Evolutionary conservation across 2,797 vertebrate species (phyloP).

Genomic region (Gallinago solitaria): DNA sequence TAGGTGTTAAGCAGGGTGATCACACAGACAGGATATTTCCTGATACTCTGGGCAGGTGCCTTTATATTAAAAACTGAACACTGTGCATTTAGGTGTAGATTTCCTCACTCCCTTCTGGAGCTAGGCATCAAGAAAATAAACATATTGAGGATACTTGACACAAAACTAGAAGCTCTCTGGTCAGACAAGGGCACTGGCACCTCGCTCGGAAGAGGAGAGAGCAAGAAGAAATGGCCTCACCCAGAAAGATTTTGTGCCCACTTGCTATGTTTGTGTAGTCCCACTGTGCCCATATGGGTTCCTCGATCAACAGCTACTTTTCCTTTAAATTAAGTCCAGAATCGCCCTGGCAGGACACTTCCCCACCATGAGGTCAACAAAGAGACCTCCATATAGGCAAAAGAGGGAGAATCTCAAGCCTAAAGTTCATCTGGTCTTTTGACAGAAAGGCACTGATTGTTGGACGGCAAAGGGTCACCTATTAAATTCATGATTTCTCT

Average conservation of each 20-base stretch:
- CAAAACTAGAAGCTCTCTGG: not conserved
- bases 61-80: not conserved
- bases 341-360: not conserved
- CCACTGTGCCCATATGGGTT: not conserved
- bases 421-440: not conserved
- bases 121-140: not conserved
- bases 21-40: not conserved
- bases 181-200: not conserved
- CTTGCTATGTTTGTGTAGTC: not conserved
- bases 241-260: not conserved
- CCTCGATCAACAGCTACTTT: not conserved
- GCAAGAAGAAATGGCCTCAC: not conserved
- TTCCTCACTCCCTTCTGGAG: not conserved
- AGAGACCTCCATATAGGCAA: not conserved
- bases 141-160: not conserved
- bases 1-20: not conserved
- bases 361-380: not conserved
- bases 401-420: not conserved
- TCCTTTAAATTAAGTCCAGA: not conserved
- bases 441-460: not conserved
- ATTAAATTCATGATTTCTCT: not conserved
- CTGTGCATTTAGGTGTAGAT: not conserved
- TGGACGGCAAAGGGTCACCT: not conserved
- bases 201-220: not conserved
- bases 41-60: not conserved